Evolutionary conservation across 2,797 vertebrate genomes (phyloP).

Genomic region (Peromyscus eremicus): DNA sequence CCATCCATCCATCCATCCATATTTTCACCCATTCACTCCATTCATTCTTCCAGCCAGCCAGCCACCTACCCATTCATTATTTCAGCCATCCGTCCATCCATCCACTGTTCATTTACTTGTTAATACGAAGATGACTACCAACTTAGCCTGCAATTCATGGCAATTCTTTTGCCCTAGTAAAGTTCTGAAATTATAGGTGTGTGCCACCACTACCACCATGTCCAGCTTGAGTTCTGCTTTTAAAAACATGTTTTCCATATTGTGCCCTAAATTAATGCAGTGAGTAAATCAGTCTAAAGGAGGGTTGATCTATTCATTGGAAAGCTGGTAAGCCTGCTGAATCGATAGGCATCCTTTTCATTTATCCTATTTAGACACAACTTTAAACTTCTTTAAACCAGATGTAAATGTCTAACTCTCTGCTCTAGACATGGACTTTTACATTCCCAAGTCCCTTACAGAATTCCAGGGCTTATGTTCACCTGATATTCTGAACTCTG

Average conservation of each 20-base stretch:
- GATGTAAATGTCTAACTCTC: constrained; percentile 8
- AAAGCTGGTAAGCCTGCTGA: background rate
- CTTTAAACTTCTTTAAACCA: background rate
- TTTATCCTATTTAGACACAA: background rate
- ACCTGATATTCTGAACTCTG: background rate
- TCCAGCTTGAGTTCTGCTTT: background rate
- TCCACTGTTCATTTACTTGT: background rate
- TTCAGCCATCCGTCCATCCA: background rate
- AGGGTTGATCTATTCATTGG: background rate
- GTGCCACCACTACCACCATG: background rate
- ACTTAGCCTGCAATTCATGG: background rate
- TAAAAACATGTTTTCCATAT: background rate
- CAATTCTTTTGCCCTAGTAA: background rate
- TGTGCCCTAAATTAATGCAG: background rate
- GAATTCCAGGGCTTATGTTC: background rate
- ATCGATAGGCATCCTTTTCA: background rate
- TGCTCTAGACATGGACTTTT: background rate
- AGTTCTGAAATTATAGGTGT: background rate
- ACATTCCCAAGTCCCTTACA: background rate
- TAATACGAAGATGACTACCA: background rate
- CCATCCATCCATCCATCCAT: background rate
- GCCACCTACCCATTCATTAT: background rate
- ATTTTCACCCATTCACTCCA: background rate
- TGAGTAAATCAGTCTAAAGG: background rate
- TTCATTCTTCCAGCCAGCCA: background rate